These are phyloP conservation scores for Siderastrea radians DNA, from an alignment of 92 coral and sea anemone genomes.

Conservation along the genomic window DNA sequence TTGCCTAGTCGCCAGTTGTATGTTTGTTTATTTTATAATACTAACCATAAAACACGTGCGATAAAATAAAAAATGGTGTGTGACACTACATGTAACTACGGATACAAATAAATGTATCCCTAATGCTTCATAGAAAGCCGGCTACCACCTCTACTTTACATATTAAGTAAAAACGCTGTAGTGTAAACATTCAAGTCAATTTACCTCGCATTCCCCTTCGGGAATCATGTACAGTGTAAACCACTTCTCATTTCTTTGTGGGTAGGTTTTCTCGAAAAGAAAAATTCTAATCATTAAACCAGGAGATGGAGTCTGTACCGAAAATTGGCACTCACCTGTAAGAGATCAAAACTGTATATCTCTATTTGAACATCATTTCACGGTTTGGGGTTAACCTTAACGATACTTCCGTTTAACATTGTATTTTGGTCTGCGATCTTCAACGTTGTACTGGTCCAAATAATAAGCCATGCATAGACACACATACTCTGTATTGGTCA, in stretches of 20 bases:
- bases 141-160: too few relatives aligned
- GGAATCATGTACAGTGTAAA: slow-evolving; percentile 4
- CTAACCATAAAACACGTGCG: too few relatives aligned
- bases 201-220: neutral
- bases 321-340: slow-evolving; percentile 12
- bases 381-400: too few relatives aligned
- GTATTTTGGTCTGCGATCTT: too few relatives aligned
- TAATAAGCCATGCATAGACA: neutral
- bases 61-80: too few relatives aligned
- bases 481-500: neutral
- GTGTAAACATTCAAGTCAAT: neutral
- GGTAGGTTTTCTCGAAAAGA: neutral
- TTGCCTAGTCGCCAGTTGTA: too few relatives aligned
- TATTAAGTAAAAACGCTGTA: too few relatives aligned
- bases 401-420: too few relatives aligned
- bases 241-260: neutral
- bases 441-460: neutral
- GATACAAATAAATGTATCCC: too few relatives aligned
- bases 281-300: neutral
- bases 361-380: neutral
- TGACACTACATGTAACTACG: too few relatives aligned
- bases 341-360: neutral
- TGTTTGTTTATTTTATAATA: too few relatives aligned
- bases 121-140: too few relatives aligned
- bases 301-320: neutral